phyloP scores from a whole-genome alignment of 23 tunicate genomes.

The Phallusia fumigata region DNA sequence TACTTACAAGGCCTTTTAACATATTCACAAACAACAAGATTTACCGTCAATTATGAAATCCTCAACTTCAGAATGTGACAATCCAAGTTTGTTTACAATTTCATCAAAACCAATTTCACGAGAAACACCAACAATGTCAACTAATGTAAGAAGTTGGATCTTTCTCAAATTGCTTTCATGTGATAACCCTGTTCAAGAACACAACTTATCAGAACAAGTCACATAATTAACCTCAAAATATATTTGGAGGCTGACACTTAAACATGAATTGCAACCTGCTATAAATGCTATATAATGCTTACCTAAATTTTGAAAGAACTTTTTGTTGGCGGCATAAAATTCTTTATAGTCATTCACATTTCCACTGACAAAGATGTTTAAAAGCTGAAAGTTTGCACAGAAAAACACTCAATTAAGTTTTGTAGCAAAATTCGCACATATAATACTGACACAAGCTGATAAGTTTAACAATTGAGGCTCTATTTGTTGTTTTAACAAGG shows the following conservation, averaged over 20 bases:
- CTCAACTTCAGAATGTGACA: constrained; percentile 68
- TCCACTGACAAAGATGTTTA: constrained; percentile 79
- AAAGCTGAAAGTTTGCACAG: constrained; percentile 47
- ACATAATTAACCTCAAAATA: no score
- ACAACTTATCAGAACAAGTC: no score
- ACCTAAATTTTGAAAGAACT: constrained; percentile 15
- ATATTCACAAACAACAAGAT: neutral
- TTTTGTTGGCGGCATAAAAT: constrained; percentile 61
- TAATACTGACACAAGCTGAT: no score
- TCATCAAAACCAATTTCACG: constrained; percentile 75
- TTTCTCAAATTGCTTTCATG: constrained; percentile 59
- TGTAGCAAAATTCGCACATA: no score
- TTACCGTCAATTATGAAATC: constrained; percentile 79
- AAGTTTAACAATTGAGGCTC: neutral
- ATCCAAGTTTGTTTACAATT: constrained; percentile 50
- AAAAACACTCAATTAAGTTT: no score
- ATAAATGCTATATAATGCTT: no score
- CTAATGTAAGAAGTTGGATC: constrained; percentile 77
- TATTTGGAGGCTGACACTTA: no score
- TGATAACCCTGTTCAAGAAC: constrained; percentile 36
- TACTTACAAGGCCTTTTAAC: neutral
- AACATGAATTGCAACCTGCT: no score
- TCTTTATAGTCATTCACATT: constrained; percentile 63
- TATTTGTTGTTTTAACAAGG: no score
- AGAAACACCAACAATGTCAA: constrained; percentile 55